A percentile compares a stretch with the other conserved stretches of the same genome.
Conservation (phyloP, 2,888 invertebrate genomes). For the Reticulitermes lucifugus region DNA sequence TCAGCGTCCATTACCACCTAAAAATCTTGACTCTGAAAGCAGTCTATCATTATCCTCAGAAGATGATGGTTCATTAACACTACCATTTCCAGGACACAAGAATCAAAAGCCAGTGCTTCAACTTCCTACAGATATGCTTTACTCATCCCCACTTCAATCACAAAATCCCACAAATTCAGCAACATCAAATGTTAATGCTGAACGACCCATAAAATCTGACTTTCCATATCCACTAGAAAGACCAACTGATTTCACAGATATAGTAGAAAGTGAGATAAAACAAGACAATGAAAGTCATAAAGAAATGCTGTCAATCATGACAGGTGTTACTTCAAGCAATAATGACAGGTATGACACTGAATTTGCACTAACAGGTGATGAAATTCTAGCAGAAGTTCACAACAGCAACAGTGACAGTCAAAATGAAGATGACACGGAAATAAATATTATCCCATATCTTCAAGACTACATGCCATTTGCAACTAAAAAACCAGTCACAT, state of each 20-base stretch:
- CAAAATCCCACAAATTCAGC: constrained; percentile 15
- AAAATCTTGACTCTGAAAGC: constrained; percentile 57
- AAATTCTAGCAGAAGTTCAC: constrained; percentile 37
- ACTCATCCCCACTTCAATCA: constrained; percentile 63
- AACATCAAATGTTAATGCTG: constrained; percentile 58
- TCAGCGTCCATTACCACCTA: constrained; percentile 64
- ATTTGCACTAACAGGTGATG: constrained; percentile 11
- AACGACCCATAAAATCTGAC: constrained; percentile 66
- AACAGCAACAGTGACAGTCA: constrained; percentile 31
- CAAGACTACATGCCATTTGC: constrained; percentile 65
- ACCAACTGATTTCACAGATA: constrained; percentile 64
- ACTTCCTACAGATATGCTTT: constrained; percentile 61
- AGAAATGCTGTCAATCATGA: constrained; percentile 22
- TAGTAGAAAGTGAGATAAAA: constrained; percentile 57
- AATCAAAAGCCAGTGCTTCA: constrained; percentile 64
- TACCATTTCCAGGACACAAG: constrained; percentile 29
- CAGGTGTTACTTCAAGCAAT: neutral
- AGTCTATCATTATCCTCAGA: neutral
- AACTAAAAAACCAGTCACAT: constrained; percentile 58
- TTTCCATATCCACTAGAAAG: constrained; percentile 75
- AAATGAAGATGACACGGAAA: constrained; percentile 58
- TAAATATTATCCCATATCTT: constrained; percentile 64
- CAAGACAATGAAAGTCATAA: constrained; percentile 52
- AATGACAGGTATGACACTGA: constrained; percentile 13
- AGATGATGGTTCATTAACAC: neutral